These are phyloP conservation scores for Drosophila malerkotliana DNA, from an alignment of 1,140 invertebrate genomes.

Conservation along the genomic window DNA sequence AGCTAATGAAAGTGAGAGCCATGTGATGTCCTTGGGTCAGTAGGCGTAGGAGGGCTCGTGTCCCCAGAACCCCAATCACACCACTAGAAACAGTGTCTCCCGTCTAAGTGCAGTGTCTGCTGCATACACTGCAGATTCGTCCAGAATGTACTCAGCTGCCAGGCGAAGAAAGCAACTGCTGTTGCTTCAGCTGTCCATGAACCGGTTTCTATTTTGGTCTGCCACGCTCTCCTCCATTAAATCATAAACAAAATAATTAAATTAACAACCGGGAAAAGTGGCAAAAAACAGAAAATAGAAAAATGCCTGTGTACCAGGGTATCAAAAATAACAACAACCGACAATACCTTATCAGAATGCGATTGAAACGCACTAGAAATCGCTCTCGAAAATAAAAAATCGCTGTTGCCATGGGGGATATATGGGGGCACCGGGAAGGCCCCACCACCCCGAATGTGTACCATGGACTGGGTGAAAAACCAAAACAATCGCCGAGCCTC, in stretches of 20 bases:
- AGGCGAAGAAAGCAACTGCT: slow-evolving; percentile 4
- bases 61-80: neutral
- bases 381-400: slow-evolving; percentile 3
- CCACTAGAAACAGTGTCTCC: neutral
- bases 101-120: too few species aligned
- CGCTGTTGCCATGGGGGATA: slow-evolving; percentile 55
- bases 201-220: slow-evolving; percentile 46
- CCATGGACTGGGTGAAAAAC: slow-evolving; percentile 51
- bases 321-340: slow-evolving; percentile 41
- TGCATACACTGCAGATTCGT: slow-evolving; percentile 9
- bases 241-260: slow-evolving; percentile 67
- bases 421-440: neutral
- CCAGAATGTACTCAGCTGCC: slow-evolving; percentile 43
- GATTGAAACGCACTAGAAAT: slow-evolving; percentile 23
- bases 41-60: slow-evolving; percentile 65
- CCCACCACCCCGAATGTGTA: neutral
- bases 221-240: slow-evolving; percentile 12
- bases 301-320: slow-evolving; percentile 14
- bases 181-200: slow-evolving; percentile 42
- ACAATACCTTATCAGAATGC: slow-evolving; percentile 37
- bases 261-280: slow-evolving; percentile 48
- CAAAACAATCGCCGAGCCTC: slow-evolving; percentile 80
- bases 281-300: slow-evolving; percentile 16
- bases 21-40: slow-evolving; percentile 36
- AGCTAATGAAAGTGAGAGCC: slow-evolving; percentile 9